phyloP scores from a whole-genome alignment of 2,888 invertebrate genomes.

The Catocala fraxini region DNA sequence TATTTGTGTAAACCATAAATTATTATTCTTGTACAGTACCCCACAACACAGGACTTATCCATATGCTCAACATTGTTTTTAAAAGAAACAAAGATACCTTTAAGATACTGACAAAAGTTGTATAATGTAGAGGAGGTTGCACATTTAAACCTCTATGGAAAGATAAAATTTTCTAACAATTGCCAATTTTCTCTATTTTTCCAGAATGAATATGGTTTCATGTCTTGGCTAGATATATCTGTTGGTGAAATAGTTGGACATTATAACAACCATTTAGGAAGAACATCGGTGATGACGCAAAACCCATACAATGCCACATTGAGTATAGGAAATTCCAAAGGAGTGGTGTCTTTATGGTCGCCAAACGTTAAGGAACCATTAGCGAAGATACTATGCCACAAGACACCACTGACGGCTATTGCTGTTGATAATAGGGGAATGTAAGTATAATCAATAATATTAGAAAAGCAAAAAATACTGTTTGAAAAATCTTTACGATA shows the following conservation, averaged over 20 bases:
- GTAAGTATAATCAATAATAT: conserved; percentile 78
- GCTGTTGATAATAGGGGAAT: conserved; percentile 95
- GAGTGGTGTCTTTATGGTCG: conserved; percentile 98
- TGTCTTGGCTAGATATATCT: conserved; percentile 98
- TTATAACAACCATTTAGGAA: conserved; percentile 92
- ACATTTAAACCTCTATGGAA: too few relatives aligned
- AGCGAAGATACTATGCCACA: conserved; percentile 97
- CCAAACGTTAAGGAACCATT: conserved; percentile 95
- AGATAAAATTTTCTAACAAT: too few relatives aligned
- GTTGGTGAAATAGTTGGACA: conserved; percentile 95
- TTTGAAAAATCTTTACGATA: too few relatives aligned
- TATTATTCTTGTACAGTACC: too few relatives aligned
- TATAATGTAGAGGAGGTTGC: too few relatives aligned
- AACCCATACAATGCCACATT: conserved; percentile 98
- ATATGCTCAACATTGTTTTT: too few relatives aligned
- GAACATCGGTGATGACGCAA: conserved; percentile 94
- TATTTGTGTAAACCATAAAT: too few relatives aligned
- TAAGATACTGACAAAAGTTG: too few relatives aligned
- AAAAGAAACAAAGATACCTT: too few relatives aligned
- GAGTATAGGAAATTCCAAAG: conserved; percentile 96
- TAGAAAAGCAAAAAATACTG: too few relatives aligned
- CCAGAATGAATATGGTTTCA: conserved; percentile 91
- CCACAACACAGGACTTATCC: too few relatives aligned
- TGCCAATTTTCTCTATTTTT: conserved; percentile 10
- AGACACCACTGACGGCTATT: conserved; percentile 92